Conservation (phyloP, 2,888 invertebrate genomes). For the Dioctria linearis region DNA sequence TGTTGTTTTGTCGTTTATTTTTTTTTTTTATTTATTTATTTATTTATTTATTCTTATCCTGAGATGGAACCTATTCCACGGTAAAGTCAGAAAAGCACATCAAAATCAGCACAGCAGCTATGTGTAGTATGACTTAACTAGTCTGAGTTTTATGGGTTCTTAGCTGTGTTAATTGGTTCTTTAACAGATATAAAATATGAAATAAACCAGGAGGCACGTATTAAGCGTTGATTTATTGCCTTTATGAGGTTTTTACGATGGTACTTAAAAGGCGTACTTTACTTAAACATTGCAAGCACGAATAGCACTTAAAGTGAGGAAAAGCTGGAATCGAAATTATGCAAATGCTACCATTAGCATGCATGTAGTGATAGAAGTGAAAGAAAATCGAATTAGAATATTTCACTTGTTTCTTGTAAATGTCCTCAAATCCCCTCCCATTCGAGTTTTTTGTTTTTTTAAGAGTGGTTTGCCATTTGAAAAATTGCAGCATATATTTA, state of each 20-base stretch:
- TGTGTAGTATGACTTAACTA: slow-evolving; percentile 38
- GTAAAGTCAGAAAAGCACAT: not conserved
- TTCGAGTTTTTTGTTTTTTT: not conserved
- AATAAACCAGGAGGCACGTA: slow-evolving; percentile 46
- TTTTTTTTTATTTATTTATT: slow-evolving; percentile 1
- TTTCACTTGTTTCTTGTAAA: slow-evolving; percentile 30
- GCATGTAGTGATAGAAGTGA: slow-evolving; percentile 41
- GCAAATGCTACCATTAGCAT: slow-evolving; percentile 45
- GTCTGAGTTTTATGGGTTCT: slow-evolving; percentile 45
- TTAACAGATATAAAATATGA: slow-evolving; percentile 52
- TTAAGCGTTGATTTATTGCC: slow-evolving; percentile 42
- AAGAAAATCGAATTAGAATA: slow-evolving; percentile 28
- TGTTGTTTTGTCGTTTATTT: not conserved
- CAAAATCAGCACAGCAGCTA: slow-evolving; percentile 1
- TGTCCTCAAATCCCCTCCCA: not conserved
- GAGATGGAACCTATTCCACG: not conserved
- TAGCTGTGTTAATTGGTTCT: slow-evolving; percentile 51
- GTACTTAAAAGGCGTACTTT: slow-evolving; percentile 37
- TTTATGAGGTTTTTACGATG: slow-evolving; percentile 35
- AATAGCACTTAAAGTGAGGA: slow-evolving; percentile 5
- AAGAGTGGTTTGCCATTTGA: not conserved
- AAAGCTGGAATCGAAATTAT: slow-evolving; percentile 27
- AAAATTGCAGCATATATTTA: not conserved
- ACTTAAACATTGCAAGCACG: slow-evolving; percentile 13
- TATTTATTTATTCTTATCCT: not conserved